Evolutionary conservation across 2,113 vertebrate genomes (phyloP), one percentile per base, ranked within the genome.

Genomic region (Cardinalis cardinalis): DNA sequence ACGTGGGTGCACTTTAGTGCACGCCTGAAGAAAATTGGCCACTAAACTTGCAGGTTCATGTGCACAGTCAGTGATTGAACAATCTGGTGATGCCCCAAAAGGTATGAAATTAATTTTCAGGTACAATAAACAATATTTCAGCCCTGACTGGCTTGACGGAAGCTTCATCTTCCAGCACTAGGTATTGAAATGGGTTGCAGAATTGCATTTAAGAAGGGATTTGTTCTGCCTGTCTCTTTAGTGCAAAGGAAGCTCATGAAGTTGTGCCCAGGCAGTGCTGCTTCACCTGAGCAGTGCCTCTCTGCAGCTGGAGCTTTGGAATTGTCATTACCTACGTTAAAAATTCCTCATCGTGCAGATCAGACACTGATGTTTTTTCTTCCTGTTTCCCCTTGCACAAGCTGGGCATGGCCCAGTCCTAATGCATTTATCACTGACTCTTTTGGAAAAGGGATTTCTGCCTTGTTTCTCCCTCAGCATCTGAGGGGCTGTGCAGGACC

Each of bases 71-170:
- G 83, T 87, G 86, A 81, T 91, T 96, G 91, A 88, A 88, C 87
- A 88, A 72, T 73, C 61, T 64, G 66, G 70, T 86, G 95, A 84
- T 94, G 93, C 78, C 95, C 83, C 91, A 56, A 90, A 89, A 95
- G 75, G 78, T 94, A 92, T 83, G 86, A 95, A 90, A 93, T 96
- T 95, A 96, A 97, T 96, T 96, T 96, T 95, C 95, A 95, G 93
- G 81, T 94, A 91, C 88, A 93, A 80, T 96, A 94, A 96, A 92
- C 69, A 94, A 73, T 95, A 90, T 94, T 95, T 96, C 88, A 94
- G 75, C 90, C 88, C 80, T 92, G 92, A 75, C 70, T 82, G 73
- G 31, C 76, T 91, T 86, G 87, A 73, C 5, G 18, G 83, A 87
- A 90, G n/a, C 81, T 92, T 94, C 69, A 48, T 94, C 93, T 95